Conservation (phyloP, 2,113 vertebrate genomes). For the Cephalopholis sonnerati region DNA sequence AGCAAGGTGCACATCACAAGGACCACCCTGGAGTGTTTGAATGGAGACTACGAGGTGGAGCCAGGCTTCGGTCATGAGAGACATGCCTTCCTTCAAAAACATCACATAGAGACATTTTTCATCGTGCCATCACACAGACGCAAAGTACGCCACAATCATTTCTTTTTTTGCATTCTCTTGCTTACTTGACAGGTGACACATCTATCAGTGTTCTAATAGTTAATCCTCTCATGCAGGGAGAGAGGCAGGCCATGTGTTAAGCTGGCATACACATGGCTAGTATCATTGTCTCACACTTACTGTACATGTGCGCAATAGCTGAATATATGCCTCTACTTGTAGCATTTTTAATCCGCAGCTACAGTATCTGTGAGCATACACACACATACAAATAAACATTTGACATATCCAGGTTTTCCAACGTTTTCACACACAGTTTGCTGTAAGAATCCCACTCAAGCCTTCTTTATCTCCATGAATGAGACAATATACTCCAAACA, state of each 20-base stretch:
- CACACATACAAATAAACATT: not conserved
- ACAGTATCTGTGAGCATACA: not conserved
- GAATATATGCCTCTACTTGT: not conserved
- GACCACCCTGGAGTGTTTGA: constrained; percentile 95
- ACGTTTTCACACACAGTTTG: not conserved
- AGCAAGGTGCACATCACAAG: constrained; percentile 98
- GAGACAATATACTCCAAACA: constrained; percentile 1
- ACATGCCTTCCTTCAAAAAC: constrained; percentile 94
- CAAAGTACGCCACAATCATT: constrained; percentile 85
- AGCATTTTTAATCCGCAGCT: constrained; percentile 36
- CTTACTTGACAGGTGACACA: constrained; percentile 39
- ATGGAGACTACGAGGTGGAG: constrained; percentile 98
- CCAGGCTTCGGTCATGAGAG: constrained; percentile 94
- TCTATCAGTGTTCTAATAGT: constrained; percentile 57
- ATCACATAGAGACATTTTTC: constrained; percentile 97
- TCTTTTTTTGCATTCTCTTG: not conserved
- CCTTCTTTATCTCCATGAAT: constrained; percentile 36
- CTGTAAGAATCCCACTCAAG: constrained; percentile 20
- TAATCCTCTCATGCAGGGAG: constrained; percentile 64
- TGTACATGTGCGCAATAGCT: constrained; percentile 37
- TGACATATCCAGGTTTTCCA: constrained; percentile 11
- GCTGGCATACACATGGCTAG: constrained; percentile 48
- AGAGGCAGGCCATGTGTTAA: constrained; percentile 47
- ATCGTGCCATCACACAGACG: constrained; percentile 97
- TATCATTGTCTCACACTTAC: constrained; percentile 44